A percentile compares a stretch with the other conserved stretches of the same genome.
These are phyloP conservation scores for Oenanthe melanoleuca DNA, from an alignment of 2,113 vertebrate species.

Conservation along the genomic window DNA sequence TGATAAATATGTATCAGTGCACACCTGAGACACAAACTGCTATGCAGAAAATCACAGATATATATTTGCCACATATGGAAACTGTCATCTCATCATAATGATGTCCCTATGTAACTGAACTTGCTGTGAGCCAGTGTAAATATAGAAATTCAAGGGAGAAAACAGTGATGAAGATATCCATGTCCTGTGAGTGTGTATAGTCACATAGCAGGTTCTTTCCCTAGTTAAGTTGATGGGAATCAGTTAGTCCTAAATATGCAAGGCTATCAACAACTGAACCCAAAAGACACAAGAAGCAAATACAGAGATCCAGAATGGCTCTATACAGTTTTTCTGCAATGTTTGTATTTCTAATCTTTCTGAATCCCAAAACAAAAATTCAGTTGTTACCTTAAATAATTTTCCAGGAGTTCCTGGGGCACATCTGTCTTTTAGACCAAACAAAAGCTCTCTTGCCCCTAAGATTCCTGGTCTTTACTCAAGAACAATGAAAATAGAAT, in stretches of 20 bases:
- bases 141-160: neutral
- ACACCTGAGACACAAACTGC: neutral
- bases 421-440: neutral
- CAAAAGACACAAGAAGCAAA: neutral
- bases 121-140: neutral
- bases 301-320: neutral
- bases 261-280: neutral
- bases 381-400: neutral
- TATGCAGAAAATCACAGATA: neutral
- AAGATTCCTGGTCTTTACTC: neutral
- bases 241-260: neutral
- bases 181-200: neutral
- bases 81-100: neutral
- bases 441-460: neutral
- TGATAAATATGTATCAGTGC: neutral
- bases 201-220: neutral
- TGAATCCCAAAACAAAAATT: neutral
- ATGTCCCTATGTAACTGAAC: neutral
- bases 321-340: neutral
- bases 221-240: neutral
- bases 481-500: neutral
- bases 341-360: neutral
- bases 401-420: neutral
- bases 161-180: neutral
- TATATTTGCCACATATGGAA: neutral